A percentile compares a stretch with the other conserved stretches of the same genome.
Evolutionary conservation across 2,797 vertebrate species (phyloP).

Genomic region (Diceros bicornis): DNA sequence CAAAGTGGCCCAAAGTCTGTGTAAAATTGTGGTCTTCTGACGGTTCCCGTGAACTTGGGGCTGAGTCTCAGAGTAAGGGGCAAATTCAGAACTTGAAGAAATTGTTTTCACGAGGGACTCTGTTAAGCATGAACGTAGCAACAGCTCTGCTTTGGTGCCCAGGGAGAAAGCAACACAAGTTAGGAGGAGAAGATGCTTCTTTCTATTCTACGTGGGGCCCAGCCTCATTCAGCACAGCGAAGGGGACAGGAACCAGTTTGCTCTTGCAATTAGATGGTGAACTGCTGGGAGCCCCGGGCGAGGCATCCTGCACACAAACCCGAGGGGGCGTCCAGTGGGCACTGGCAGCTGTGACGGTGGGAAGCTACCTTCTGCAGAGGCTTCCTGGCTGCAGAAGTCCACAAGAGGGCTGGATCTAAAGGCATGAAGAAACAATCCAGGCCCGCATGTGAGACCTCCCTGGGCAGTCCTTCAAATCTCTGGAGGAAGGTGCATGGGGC

Average conservation of each 20-base stretch:
- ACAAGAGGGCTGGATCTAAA: not conserved
- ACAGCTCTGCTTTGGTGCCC: not conserved
- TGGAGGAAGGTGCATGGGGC: fast-evolving
- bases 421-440: no score
- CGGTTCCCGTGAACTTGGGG: not conserved
- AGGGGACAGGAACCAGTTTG: not conserved
- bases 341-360: not conserved
- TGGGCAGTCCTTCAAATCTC: fast-evolving
- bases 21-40: fast-evolving
- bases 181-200: not conserved
- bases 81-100: not conserved
- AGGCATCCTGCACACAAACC: no score
- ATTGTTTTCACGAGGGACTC: not conserved
- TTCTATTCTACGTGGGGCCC: not conserved
- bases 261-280: not conserved
- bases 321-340: not conserved
- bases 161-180: not conserved
- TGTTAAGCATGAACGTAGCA: not conserved
- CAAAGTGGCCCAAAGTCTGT: not conserved
- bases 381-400: not conserved
- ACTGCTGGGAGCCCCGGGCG: fast-evolving
- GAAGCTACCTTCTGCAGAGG: not conserved
- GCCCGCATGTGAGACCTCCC: fast-evolving
- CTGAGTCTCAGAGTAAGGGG: not conserved
- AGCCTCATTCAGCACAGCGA: not conserved